Conservation (phyloP, 2,797 vertebrate species). For the Coreius guichenoti region DNA sequence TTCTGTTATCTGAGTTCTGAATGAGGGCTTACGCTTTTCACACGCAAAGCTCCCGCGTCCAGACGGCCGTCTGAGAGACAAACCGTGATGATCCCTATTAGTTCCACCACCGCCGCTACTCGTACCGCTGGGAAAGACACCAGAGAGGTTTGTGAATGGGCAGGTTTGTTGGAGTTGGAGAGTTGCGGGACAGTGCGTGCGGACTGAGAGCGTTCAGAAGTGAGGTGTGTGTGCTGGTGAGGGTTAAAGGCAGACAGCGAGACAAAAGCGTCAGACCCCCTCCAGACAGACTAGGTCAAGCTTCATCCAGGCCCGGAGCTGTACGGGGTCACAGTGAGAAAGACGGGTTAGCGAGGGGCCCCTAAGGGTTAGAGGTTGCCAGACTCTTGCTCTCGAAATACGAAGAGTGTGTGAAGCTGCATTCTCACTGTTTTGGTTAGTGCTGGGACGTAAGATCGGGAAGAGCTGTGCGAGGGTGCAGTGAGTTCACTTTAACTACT, state of each 20-base stretch:
- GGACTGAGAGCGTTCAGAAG: constrained; percentile 22
- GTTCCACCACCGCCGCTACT: constrained; percentile 33
- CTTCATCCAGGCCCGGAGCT: constrained; percentile 81
- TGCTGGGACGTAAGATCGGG: neutral
- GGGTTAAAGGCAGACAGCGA: constrained; percentile 85
- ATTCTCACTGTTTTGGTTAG: neutral
- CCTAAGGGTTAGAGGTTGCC: constrained; percentile 55
- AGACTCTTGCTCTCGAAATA: constrained; percentile 53
- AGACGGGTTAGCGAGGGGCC: constrained; percentile 38
- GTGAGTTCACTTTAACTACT: constrained; percentile 53
- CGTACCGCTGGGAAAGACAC: constrained; percentile 21
- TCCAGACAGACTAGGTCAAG: constrained; percentile 90
- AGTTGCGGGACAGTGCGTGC: constrained; percentile 2
- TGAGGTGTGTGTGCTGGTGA: constrained; percentile 15
- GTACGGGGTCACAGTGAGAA: constrained; percentile 79
- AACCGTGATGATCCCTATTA: constrained; percentile 42
- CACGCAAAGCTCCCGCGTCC: constrained; percentile 36
- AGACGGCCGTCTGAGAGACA: constrained; percentile 35
- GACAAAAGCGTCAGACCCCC: constrained; percentile 90
- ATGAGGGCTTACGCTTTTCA: constrained; percentile 60
- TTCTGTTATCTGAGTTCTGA: constrained; percentile 63
- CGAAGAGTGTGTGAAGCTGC: neutral
- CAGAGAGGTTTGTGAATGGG: constrained; percentile 35
- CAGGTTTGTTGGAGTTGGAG: neutral
- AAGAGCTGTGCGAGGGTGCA: constrained; percentile 20